Base-by-base conservation (phyloP, 2,113 vertebrate species). In the Cacatua alba region DNA sequence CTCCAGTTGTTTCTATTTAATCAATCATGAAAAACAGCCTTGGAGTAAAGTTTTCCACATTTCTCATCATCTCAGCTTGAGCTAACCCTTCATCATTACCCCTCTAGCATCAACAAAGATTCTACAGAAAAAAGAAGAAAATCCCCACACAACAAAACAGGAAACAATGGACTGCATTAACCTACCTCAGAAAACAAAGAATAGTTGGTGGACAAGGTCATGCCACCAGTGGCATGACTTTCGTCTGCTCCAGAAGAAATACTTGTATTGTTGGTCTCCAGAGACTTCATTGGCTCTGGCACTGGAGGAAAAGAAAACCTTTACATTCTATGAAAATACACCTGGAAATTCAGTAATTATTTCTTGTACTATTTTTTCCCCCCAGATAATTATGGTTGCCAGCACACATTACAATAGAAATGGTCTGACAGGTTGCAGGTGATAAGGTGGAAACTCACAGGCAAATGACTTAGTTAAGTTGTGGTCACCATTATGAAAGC, bases 1-100 rank as follows among this genome's bases (percentile, higher is more conserved):
- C 37, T 93, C 49, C 90, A 86, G 67, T 96, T 93, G 59, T 88
- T 92, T 94, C 76, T 92, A 53, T 33, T 90, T 93, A 94, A 88
- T 83, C 72, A 77, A 5, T 77, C 67, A 76, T 65, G 37, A 88
- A 93, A 94, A 74, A 9, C 51, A 90, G 53, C 28, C 53, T 77
- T 67, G 29, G 62, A 65, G 31, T 82, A 77, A 80, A 88, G 37
- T 80, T 92, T 92, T 88, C 76, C 68, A 59, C 31, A 88, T 90
- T 88, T 90, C 59, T 88, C 55, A 53, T 84, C 53, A 57, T 92
- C 67, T 80, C 53, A 86, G 68, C 44, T 59, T 77, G 59, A 91
- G 71, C 31, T 69, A 57, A 35, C 26, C 88, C 44, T 94, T 88
- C 79, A 69, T 33, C 23, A 25, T 81, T 93, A 81, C 39, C 67